Percentiles rank a stretch among this genome's conserved stretches.
These are phyloP conservation scores for Adela reaumurella DNA, from an alignment of 2,888 invertebrate species.

Conservation along the genomic window DNA sequence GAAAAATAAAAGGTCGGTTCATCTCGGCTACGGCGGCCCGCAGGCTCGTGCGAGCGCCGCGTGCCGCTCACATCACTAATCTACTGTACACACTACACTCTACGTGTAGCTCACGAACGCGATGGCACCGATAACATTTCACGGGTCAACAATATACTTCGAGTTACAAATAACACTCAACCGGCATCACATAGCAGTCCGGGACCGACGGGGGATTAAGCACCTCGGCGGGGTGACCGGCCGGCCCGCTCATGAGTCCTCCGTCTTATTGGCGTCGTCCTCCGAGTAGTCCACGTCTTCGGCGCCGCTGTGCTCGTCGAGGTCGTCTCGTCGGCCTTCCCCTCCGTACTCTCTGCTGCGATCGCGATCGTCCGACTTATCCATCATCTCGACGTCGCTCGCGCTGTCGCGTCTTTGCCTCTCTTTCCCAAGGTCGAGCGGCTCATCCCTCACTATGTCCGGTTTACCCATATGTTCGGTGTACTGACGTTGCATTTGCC, in stretches of 20 bases:
- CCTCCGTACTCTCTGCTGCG: slow-evolving; percentile 27
- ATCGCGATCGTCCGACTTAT: slow-evolving; percentile 6
- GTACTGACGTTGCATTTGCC: slow-evolving; percentile 62
- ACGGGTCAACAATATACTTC: slow-evolving; percentile 41
- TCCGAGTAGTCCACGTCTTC: slow-evolving; percentile 49
- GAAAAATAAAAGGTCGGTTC: not conserved
- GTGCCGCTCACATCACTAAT: too few relatives aligned
- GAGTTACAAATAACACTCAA: not conserved
- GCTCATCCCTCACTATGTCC: slow-evolving; percentile 53
- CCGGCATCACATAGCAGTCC: not conserved
- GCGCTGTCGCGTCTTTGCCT: slow-evolving; percentile 28
- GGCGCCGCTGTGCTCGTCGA: slow-evolving; percentile 34
- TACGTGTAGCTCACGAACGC: slow-evolving; percentile 10
- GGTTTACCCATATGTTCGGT: slow-evolving; percentile 53
- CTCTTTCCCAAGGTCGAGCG: slow-evolving; percentile 54
- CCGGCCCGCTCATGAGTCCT: not conserved
- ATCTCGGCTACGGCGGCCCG: not conserved
- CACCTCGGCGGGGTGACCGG: not conserved
- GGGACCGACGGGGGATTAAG: not conserved
- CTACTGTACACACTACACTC: not conserved
- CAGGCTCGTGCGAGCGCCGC: not conserved
- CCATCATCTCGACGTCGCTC: slow-evolving; percentile 2
- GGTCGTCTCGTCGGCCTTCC: slow-evolving; percentile 32
- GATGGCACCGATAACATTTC: slow-evolving; percentile 54
- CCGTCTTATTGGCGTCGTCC: slow-evolving; percentile 35